Conservation (phyloP, 2,797 vertebrate genomes). For the Premnoplex brunnescens region DNA sequence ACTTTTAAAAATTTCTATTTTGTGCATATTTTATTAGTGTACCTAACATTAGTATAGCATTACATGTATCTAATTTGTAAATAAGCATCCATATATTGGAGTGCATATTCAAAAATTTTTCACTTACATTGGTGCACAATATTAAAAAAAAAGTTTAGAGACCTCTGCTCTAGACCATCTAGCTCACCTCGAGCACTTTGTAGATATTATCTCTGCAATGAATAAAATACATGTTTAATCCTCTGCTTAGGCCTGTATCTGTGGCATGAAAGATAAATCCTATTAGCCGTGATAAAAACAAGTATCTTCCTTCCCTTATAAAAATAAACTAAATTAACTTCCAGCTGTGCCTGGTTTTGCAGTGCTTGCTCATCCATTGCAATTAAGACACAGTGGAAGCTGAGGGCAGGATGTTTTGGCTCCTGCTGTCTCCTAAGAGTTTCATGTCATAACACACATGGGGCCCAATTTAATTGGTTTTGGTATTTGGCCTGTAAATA, state of each 20-base stretch:
- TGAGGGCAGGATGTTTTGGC: not conserved
- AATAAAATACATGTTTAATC: not conserved
- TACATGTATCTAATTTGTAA: not conserved
- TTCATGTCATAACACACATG: not conserved
- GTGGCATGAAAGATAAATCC: not conserved
- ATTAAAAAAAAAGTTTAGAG: not conserved
- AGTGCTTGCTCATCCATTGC: not conserved
- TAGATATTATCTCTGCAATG: not conserved
- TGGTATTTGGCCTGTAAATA: not conserved
- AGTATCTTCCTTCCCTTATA: not conserved
- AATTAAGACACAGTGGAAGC: not conserved
- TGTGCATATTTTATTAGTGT: not conserved
- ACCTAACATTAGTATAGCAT: not conserved
- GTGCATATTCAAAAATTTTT: not conserved
- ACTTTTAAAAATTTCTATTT: not conserved
- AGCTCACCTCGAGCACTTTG: not conserved
- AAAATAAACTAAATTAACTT: not conserved
- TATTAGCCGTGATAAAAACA: not conserved
- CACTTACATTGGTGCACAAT: rapidly evolving
- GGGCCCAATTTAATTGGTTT: not conserved
- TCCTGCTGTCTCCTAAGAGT: not conserved
- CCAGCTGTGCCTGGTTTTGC: not conserved
- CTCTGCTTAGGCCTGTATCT: not conserved
- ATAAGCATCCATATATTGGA: not conserved
- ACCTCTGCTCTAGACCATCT: not conserved